Conservation (phyloP, 2,113 vertebrate species). For the Anser cygnoides region DNA sequence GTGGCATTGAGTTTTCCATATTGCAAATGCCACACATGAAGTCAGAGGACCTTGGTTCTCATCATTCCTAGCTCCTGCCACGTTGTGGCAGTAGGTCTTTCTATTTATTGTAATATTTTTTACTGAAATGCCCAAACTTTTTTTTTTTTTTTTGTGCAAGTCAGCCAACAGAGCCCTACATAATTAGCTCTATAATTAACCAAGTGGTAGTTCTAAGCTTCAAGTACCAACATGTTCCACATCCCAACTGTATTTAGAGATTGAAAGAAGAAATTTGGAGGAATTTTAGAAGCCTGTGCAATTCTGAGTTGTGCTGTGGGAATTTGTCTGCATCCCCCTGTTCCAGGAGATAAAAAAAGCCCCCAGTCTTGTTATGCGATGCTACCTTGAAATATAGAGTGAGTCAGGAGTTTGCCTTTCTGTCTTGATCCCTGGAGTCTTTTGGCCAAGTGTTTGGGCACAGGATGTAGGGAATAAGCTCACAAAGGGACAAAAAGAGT, state of each 20-base stretch:
- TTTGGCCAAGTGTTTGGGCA: background rate
- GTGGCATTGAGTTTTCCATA: conserved; percentile 68
- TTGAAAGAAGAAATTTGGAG: background rate
- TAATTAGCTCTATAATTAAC: conserved; percentile 41
- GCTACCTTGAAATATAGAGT: background rate
- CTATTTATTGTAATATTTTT: conserved; percentile 25
- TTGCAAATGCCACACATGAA: conserved; percentile 70
- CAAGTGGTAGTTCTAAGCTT: conserved; percentile 11
- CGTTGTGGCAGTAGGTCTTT: conserved; percentile 32
- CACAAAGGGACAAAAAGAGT: background rate
- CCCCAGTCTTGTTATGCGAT: background rate
- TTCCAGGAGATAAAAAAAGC: background rate
- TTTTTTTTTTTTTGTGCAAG: background rate
- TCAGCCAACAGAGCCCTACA: background rate
- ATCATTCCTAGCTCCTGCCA: conserved; percentile 48
- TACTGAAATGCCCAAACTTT: conserved; percentile 17
- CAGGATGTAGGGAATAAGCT: background rate
- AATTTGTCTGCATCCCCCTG: background rate
- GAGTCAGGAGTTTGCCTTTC: background rate
- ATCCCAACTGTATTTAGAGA: conserved; percentile 4
- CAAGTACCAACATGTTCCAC: conserved; percentile 2
- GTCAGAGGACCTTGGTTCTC: conserved; percentile 51
- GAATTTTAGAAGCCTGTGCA: conserved; percentile 1
- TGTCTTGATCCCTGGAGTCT: background rate
- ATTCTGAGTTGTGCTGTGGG: background rate